phyloP scores from a whole-genome alignment of 2,113 vertebrate species.

The Philantomba maxwellii region DNA sequence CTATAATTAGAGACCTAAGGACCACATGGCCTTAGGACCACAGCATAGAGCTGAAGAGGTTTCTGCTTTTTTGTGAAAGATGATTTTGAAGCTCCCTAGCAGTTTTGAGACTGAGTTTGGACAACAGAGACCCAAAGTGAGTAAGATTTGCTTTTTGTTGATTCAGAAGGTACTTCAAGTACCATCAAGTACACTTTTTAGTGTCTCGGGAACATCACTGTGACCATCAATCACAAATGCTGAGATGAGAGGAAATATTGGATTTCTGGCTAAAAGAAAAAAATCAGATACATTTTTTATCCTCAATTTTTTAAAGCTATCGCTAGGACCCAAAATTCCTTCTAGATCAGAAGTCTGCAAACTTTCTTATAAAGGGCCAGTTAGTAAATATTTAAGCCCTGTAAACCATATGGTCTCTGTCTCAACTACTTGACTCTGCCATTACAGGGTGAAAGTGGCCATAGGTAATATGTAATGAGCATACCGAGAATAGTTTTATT shows the following conservation, averaged over 20 bases:
- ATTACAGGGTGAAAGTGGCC: not conserved
- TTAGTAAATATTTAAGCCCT: not conserved
- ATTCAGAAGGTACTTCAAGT: not conserved
- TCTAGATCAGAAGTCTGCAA: not conserved
- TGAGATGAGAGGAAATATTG: not conserved
- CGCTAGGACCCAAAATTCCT: not conserved
- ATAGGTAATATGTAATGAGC: not conserved
- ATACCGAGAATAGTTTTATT: not conserved
- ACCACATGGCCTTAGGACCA: not conserved
- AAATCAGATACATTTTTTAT: not conserved
- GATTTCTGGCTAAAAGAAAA: not conserved
- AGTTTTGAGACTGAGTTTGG: not conserved
- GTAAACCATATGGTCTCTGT: not conserved
- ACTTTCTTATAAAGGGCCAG: not conserved
- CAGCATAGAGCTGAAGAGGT: not conserved
- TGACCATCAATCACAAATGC: not conserved
- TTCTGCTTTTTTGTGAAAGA: not conserved
- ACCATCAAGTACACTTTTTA: not conserved
- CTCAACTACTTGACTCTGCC: not conserved
- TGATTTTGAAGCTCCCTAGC: not conserved
- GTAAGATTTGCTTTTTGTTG: conserved; percentile 2
- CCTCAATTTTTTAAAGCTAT: not conserved
- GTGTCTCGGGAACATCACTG: not conserved
- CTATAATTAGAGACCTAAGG: not conserved
- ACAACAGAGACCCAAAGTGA: not conserved